Percentiles rank a stretch among this genome's conserved stretches.
Evolutionary conservation across 2,113 vertebrate genomes (phyloP).

Genomic region (Paratilapia polleni): DNA sequence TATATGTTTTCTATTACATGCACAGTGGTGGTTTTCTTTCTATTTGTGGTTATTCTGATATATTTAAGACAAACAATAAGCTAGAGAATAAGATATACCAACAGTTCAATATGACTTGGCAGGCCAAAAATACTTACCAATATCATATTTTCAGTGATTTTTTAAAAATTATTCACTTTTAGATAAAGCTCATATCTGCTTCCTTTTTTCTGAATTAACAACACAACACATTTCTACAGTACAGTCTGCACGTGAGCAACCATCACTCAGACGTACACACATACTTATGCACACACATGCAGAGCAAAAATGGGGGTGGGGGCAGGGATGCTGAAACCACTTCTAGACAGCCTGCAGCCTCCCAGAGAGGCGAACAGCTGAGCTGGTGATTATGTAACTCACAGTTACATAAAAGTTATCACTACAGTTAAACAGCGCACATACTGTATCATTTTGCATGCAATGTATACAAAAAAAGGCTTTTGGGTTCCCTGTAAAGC

Average conservation of each 20-base stretch:
- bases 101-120: not conserved
- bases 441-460: not conserved
- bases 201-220: not conserved
- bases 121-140: not conserved
- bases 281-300: not conserved
- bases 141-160: not conserved
- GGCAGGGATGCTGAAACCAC: constrained; percentile 53
- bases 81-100: not conserved
- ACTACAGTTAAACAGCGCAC: constrained; percentile 36
- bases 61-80: not conserved
- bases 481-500: not conserved
- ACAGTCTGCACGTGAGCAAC: not conserved
- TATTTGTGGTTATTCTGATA: not conserved
- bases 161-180: not conserved
- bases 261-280: constrained; percentile 1
- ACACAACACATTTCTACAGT: not conserved
- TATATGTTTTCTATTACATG: not conserved
- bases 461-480: constrained; percentile 2
- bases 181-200: not conserved
- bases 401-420: constrained; percentile 66
- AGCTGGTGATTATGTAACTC: constrained; percentile 65
- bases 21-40: not conserved
- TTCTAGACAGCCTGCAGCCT: constrained; percentile 60
- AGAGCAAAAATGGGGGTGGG: constrained; percentile 30
- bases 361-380: constrained; percentile 45